Evolutionary conservation across 2,888 invertebrate species (phyloP).

Genomic region (Halictus ligatus): DNA sequence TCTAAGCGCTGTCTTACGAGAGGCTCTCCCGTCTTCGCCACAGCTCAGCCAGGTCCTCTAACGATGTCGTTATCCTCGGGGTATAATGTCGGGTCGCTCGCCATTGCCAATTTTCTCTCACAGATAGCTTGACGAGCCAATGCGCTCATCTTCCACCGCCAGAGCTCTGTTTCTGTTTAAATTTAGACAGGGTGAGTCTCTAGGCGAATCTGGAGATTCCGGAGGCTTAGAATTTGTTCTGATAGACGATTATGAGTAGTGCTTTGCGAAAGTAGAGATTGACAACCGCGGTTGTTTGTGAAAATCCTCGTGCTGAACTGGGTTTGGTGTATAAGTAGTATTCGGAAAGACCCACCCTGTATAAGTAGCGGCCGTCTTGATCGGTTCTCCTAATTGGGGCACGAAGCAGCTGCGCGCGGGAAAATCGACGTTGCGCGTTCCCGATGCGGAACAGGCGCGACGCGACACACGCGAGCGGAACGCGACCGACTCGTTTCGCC

Average conservation of each 20-base stretch:
- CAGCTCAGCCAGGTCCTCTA: neutral
- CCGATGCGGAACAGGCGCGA: constrained; percentile 15
- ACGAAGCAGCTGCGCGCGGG: constrained; percentile 17
- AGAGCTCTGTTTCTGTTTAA: neutral
- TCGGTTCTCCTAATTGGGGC: constrained; percentile 17
- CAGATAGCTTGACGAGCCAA: neutral
- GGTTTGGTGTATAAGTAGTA: neutral
- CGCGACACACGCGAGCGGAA: constrained; percentile 15
- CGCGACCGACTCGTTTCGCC: constrained; percentile 12
- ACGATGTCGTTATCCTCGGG: neutral
- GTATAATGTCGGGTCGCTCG: neutral
- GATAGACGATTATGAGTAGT: neutral
- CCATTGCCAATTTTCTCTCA: neutral
- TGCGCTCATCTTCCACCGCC: neutral
- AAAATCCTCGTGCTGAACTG: neutral
- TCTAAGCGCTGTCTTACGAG: neutral
- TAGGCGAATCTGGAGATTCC: neutral
- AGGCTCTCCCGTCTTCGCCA: neutral
- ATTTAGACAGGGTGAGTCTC: neutral
- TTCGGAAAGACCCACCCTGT: neutral
- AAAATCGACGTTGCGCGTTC: constrained; percentile 18
- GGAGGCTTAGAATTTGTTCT: neutral
- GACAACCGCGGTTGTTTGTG: no score
- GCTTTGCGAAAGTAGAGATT: neutral
- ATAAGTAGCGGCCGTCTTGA: neutral